These are phyloP conservation scores for Sarotherodon lohbergeri DNA, from an alignment of 2,113 vertebrate species.

Conservation along the genomic window DNA sequence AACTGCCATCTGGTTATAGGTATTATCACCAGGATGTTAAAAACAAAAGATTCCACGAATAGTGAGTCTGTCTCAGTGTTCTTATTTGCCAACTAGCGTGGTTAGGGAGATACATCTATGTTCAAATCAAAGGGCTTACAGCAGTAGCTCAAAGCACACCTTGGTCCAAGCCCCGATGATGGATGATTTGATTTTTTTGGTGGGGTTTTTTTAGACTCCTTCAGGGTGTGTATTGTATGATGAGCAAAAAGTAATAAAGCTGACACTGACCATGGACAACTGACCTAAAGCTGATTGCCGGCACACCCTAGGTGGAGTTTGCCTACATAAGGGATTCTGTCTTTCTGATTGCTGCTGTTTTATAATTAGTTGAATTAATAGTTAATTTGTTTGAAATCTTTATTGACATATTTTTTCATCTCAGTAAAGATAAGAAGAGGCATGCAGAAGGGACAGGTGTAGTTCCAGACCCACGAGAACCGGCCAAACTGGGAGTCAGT, in stretches of 20 bases:
- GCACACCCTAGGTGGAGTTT: not conserved
- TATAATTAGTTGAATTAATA: not conserved
- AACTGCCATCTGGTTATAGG: not conserved
- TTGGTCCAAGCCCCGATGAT: not conserved
- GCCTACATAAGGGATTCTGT: not conserved
- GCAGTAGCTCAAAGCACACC: not conserved
- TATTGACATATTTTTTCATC: not conserved
- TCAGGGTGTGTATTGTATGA: not conserved
- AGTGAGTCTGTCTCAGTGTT: not conserved
- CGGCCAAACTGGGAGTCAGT: slow-evolving; percentile 79
- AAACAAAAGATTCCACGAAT: not conserved
- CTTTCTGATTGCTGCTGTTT: not conserved
- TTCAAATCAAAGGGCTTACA: not conserved
- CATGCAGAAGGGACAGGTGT: slow-evolving; percentile 75
- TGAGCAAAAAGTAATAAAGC: not conserved
- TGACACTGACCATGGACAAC: not conserved
- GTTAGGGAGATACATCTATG: not conserved
- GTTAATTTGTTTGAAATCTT: not conserved
- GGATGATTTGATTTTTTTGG: not conserved
- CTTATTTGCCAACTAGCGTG: not conserved
- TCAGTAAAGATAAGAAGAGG: slow-evolving; percentile 69
- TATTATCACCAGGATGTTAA: not conserved
- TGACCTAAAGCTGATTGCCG: fast-evolving
- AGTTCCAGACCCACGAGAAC: slow-evolving; percentile 66
- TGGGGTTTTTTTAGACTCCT: not conserved